A percentile compares a stretch with the other conserved stretches of the same genome.
Conservation (phyloP, 2,888 invertebrate species). For the Sarcophaga subvicina region DNA sequence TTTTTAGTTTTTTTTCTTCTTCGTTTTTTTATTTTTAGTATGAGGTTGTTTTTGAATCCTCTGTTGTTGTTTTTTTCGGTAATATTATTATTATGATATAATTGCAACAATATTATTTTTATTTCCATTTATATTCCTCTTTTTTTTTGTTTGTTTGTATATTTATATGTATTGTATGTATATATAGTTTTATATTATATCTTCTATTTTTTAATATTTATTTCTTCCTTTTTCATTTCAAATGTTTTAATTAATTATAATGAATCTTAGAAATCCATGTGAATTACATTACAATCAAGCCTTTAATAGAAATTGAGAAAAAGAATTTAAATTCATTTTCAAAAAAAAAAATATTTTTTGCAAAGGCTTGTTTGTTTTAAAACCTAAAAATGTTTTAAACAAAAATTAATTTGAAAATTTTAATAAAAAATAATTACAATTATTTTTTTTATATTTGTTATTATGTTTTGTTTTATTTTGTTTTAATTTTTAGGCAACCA, state of each 20-base stretch:
- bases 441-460: conserved; percentile 2
- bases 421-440: too few relatives aligned
- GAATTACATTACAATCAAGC: conserved; percentile 1
- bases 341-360: neutral
- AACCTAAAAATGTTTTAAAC: neutral
- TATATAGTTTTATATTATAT: conserved; percentile 31
- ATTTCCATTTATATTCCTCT: neutral
- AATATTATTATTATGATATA: conserved; percentile 42
- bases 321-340: neutral
- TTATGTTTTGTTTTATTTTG: conserved; percentile 4
- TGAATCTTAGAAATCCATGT: conserved; percentile 1
- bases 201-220: neutral
- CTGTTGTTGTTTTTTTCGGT: neutral
- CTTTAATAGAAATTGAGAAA: neutral
- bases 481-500: conserved; percentile 41
- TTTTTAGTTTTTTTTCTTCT: neutral
- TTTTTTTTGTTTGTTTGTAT: neutral
- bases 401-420: neutral
- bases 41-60: neutral
- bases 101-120: conserved; percentile 49
- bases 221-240: neutral
- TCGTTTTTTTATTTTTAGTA: conserved; percentile 20
- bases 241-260: neutral
- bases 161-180: neutral
- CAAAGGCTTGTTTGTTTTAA: neutral